phyloP scores from a whole-genome alignment of 2,797 vertebrate species.

The Amblyraja radiata region DNA sequence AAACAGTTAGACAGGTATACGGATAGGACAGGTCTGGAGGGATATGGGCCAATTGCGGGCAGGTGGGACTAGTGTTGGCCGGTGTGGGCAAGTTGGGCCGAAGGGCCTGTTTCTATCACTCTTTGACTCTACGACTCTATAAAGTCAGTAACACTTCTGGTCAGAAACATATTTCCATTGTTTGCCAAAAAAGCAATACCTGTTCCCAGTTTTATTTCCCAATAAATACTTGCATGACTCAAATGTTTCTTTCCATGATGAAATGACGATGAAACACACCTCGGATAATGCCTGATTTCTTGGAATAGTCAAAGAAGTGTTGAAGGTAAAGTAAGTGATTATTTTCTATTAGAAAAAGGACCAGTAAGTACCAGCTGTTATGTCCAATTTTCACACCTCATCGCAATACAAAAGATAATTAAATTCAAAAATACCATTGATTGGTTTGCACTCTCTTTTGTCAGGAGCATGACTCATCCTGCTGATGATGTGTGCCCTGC shows the following conservation, averaged over 20 bases:
- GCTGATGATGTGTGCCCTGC: neutral
- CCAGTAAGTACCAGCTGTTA: slow-evolving; percentile 4
- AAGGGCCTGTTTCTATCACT: neutral
- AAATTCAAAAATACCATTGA: slow-evolving; percentile 26
- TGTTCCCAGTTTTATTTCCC: neutral
- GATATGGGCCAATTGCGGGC: too few species aligned
- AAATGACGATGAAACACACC: neutral
- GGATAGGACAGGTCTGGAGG: too few species aligned
- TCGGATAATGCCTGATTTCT: slow-evolving; percentile 14
- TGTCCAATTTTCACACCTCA: slow-evolving; percentile 6
- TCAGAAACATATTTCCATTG: neutral
- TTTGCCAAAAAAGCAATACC: neutral
- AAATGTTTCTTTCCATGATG: slow-evolving; percentile 6
- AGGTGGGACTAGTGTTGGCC: too few species aligned
- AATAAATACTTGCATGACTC: neutral
- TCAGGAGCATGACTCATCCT: slow-evolving; percentile 28
- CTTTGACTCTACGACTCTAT: too few species aligned
- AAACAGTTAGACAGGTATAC: too few species aligned
- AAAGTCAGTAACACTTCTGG: neutral
- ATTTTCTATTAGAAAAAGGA: neutral
- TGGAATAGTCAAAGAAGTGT: slow-evolving; percentile 3
- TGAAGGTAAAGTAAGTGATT: neutral
- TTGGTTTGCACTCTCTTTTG: slow-evolving; percentile 28
- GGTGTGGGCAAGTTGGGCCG: too few species aligned
- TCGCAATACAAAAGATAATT: slow-evolving; percentile 12